These are phyloP conservation scores for Lithophane leautieri DNA, from an alignment of 2,888 invertebrate species.

Conservation along the genomic window DNA sequence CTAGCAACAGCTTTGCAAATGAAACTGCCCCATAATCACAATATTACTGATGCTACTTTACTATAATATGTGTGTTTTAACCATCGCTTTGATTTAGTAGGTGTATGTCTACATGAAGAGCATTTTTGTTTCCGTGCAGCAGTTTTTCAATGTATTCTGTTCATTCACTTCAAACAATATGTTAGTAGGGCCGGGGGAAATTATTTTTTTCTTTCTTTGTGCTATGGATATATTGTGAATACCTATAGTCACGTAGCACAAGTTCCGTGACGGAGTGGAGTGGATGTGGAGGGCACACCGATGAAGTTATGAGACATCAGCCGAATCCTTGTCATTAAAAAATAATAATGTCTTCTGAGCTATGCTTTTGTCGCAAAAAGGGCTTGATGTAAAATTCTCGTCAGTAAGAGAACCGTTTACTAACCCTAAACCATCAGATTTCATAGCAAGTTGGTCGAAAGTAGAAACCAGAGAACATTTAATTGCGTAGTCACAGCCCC, in stretches of 20 bases:
- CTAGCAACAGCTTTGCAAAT: constrained; percentile 10
- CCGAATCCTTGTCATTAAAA: neutral
- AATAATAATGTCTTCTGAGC: neutral
- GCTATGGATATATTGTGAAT: neutral
- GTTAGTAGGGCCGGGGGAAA: neutral
- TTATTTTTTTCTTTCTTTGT: neutral
- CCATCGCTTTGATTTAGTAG: constrained; percentile 26
- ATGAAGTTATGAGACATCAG: neutral
- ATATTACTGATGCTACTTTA: neutral
- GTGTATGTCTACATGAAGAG: neutral
- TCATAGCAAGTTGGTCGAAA: constrained; percentile 11
- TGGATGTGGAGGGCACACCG: neutral
- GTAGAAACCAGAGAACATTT: constrained; percentile 36
- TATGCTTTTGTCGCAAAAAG: neutral
- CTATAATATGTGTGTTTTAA: neutral
- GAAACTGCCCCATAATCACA: neutral
- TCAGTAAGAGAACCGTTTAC: neutral
- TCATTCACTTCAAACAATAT: neutral
- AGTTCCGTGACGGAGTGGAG: neutral
- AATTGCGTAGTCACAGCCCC: constrained; percentile 38
- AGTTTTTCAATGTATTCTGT: neutral
- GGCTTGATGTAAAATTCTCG: neutral
- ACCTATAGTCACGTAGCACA: neutral
- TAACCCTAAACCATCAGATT: neutral
- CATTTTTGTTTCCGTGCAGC: neutral